These are phyloP conservation scores for Erpornis zantholeuca DNA, from an alignment of 2,113 vertebrate genomes.

Conservation along the genomic window DNA sequence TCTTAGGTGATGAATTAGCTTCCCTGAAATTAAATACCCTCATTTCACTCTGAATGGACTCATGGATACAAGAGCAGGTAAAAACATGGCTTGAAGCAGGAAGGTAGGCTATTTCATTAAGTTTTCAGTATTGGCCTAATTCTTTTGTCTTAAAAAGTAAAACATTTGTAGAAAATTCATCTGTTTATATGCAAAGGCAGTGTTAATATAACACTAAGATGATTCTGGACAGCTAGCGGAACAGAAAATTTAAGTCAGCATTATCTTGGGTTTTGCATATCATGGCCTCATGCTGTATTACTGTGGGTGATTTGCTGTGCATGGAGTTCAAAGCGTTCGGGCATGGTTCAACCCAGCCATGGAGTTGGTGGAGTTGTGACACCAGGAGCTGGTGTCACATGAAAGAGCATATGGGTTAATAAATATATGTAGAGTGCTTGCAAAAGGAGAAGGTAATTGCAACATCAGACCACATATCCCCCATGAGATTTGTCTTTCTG, in stretches of 20 bases:
- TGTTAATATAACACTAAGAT: neutral
- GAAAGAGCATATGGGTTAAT: neutral
- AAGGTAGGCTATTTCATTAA: neutral
- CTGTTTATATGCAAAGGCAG: neutral
- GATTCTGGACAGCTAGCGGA: neutral
- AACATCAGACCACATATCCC: neutral
- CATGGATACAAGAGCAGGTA: neutral
- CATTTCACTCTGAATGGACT: neutral
- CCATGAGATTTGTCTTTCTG: neutral
- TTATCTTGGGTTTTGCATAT: neutral
- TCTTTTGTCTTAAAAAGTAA: neutral
- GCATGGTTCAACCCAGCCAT: neutral
- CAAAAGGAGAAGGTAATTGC: neutral
- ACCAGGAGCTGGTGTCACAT: neutral
- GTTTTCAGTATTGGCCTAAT: neutral
- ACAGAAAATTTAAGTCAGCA: neutral
- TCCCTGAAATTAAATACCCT: neutral
- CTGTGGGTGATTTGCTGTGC: neutral
- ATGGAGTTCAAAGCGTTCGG: neutral
- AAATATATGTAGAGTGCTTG: neutral
- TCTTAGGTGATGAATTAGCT: neutral
- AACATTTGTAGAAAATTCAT: neutral
- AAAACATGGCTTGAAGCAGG: neutral
- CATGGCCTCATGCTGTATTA: neutral
- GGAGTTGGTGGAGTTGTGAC: no score